Percentiles rank a stretch among this genome's conserved stretches.
phyloP scores from a whole-genome alignment of 2,888 invertebrate species.

The Callosobruchus maculatus region DNA sequence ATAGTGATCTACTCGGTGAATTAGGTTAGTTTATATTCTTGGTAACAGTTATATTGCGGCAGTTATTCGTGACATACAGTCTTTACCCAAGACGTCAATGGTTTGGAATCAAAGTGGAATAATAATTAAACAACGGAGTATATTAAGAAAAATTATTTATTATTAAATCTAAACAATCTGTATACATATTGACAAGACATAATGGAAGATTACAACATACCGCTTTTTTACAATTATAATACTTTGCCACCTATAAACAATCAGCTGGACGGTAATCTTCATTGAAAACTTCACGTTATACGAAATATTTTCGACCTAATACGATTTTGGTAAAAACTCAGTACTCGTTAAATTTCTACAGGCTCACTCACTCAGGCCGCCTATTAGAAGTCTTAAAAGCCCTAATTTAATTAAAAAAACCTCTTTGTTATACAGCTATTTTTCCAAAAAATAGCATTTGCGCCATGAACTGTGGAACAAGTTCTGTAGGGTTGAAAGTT shows the following conservation, averaged over 20 bases:
- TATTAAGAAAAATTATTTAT: conserved; percentile 16
- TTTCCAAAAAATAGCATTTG: no score
- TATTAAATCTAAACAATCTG: conserved; percentile 26
- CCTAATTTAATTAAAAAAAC: not conserved
- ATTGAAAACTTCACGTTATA: not conserved
- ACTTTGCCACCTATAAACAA: not conserved
- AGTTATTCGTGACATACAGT: no score
- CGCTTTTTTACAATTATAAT: conserved; percentile 13
- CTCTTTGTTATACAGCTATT: no score
- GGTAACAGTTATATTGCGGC: no score
- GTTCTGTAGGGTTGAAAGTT: no score
- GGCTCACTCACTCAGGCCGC: not conserved
- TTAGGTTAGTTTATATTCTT: no score
- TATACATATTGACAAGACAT: conserved; percentile 45
- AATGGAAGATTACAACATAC: conserved; percentile 44
- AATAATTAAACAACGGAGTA: not conserved
- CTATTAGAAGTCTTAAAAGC: not conserved
- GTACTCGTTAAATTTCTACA: not conserved
- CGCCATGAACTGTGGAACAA: no score
- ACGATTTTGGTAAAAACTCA: not conserved
- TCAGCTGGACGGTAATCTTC: conserved; percentile 11
- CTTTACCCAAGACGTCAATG: no score
- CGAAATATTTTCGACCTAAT: not conserved
- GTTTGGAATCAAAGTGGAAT: no score
- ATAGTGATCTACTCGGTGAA: no score